Base-by-base conservation (phyloP, 2,113 vertebrate species). In the Carassius gibelio region DNA sequence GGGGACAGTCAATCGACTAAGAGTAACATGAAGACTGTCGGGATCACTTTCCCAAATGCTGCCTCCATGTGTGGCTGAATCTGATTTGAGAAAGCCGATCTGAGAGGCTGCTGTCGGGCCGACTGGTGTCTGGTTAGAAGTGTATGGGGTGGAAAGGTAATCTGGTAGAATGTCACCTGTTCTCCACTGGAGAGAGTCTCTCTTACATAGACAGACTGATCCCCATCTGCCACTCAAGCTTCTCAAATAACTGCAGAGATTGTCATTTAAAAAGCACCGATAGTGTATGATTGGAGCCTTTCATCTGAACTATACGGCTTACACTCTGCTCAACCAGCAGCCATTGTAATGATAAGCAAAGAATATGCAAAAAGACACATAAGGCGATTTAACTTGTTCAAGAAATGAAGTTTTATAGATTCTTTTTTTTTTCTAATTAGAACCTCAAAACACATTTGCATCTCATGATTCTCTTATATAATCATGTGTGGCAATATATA, bases 161-260 rank as follows among this genome's bases (percentile, higher is more conserved):
- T 92, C 89, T 90, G 87, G 89, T 88, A 81, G 88, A 87, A 88
- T 92, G 91, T 94, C 93, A 94, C 93, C 91, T 95, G 94, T 92
- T 93, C 89, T 91, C 91, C 90, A 91, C 91, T 88, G 88, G 91
- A 91, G 91, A 92, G 90, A 91, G 88, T 92, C 93, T 91, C 92
- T 92, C 92, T 92, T 86, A 92, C 87, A 92, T 93, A 92, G 92
- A 88, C 74, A 86, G 82, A 86, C 88, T 92, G 91, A 90, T 90
- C 87, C 89, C 90, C 93, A 94, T 93, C 93, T 94, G 94, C 91
- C 89, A 84, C 87, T 52, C 13, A 64, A 62, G 85, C 84, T 84
- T 88, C 85, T 88, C 85, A 84, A 84, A 74, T 88, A 81, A 81
- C 87, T n/a, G 5, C 15, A 38, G 84, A 84, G 75, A 79, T 88